Evolutionary conservation across 2,797 vertebrate species (phyloP), one percentile per base, ranked within the genome.

Genomic region (Centroberyx gerrardi): DNA sequence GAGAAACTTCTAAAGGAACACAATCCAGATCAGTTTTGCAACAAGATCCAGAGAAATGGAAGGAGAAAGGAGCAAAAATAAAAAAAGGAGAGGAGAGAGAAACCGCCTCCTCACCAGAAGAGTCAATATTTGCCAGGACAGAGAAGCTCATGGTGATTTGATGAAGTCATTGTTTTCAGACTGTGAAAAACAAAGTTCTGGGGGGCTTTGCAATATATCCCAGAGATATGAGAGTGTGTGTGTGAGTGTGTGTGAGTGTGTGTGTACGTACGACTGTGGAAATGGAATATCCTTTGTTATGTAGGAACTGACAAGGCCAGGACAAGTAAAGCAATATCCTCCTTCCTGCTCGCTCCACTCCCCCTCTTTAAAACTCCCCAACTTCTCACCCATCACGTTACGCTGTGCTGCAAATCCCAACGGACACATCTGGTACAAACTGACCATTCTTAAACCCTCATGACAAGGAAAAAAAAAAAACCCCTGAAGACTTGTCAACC

Each of bases 241-340:
- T 66, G 7, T 53, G 62, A 15, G 40, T 51, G 28, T 22, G 52
- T 7, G 40, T 69, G 66, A 62, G 42, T 53, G 31, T 52, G n/a
- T 54, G 18, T 61, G 27, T 66, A 55, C 33, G 33, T 29, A 31
- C 46, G 28, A 55, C 22, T 58, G 60, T 67, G 79, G 62, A 84
- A 85, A 83, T 80, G 72, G 79, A 85, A 86, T 74, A 84, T 78
- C 75, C 58, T 80, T 76, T 83, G 77, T 82, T 82, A 70, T 83
- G 36, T 62, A 65, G 44, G 62, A 86, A 78, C 62, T 68, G 54
- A 81, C 66, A 72, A 81, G 55, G 66, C 46, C 64, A 65, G 48
- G 66, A 81, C 3, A 76, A 66, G 44, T 56, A 76, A 83, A 81
- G 67, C 27, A 75, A 82, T 73, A 90, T 90, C 74, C 71, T 80